Evolutionary conservation across 2,888 invertebrate species (phyloP).

Genomic region (Onchidella celtica): DNA sequence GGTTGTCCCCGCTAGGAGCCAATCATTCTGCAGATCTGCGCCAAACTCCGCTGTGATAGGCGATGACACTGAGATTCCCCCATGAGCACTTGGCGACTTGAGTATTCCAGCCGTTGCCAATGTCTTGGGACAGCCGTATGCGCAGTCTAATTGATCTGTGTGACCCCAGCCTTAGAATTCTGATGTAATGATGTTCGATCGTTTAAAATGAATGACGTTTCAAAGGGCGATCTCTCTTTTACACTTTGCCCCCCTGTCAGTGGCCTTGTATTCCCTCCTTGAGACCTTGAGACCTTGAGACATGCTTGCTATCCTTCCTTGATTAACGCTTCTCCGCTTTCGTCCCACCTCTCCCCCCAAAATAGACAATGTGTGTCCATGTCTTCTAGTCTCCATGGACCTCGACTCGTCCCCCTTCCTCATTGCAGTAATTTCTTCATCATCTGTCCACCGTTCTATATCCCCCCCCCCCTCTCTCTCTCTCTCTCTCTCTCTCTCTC

Average conservation of each 20-base stretch:
- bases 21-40: not conserved
- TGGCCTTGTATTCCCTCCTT: too few relatives aligned
- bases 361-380: not conserved
- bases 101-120: too few relatives aligned
- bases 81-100: not conserved
- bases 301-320: not conserved
- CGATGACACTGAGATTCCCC: not conserved
- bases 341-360: not conserved
- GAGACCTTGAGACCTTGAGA: not conserved
- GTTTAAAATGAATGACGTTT: too few relatives aligned
- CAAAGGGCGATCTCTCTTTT: too few relatives aligned
- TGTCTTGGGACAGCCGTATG: too few relatives aligned
- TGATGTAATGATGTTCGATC: not conserved
- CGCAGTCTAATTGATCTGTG: not conserved
- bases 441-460: slow-evolving; percentile 15
- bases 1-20: not conserved
- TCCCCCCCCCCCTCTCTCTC: slow-evolving; percentile 6
- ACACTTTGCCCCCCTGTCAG: too few relatives aligned
- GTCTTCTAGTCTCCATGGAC: not conserved
- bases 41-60: not conserved
- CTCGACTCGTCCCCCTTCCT: not conserved
- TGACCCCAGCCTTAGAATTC: not conserved
- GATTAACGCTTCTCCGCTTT: not conserved
- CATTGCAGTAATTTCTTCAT: slow-evolving; percentile 16
- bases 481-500: slow-evolving; percentile 11